Evolutionary conservation across 1,140 invertebrate genomes (phyloP).

Genomic region (Heliothis subflexa): DNA sequence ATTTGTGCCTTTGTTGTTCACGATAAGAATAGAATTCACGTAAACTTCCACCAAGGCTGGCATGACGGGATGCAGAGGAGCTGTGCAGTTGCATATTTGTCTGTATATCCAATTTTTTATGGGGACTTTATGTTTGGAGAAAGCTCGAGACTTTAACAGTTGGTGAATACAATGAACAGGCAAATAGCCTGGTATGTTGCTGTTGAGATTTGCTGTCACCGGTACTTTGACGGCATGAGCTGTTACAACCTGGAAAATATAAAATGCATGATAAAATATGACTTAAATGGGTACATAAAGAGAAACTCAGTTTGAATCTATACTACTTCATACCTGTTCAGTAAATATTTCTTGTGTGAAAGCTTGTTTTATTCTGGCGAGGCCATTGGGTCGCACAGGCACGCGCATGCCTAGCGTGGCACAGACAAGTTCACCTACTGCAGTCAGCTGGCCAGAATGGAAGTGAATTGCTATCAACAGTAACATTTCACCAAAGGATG

Average conservation of each 20-base stretch:
- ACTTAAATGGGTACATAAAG: background rate
- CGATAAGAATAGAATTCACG: conserved; percentile 96
- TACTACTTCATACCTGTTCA: conserved; percentile 90
- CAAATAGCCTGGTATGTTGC: conserved; percentile 95
- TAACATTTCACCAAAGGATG: conserved; percentile 98
- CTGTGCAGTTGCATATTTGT: conserved; percentile 94
- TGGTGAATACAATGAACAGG: conserved; percentile 99
- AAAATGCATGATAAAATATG: background rate
- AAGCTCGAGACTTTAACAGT: conserved; percentile 96
- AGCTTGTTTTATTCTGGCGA: conserved; percentile 96
- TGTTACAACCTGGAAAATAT: conserved; percentile 92
- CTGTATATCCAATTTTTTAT: conserved; percentile 98
- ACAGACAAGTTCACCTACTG: conserved; percentile 97
- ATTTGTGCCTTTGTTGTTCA: conserved; percentile 89
- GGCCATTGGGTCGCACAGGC: conserved; percentile 95
- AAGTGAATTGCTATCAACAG: conserved; percentile 98
- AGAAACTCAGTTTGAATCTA: background rate
- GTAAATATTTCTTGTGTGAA: conserved; percentile 99
- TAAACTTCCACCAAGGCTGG: conserved; percentile 98
- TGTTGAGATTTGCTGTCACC: conserved; percentile 96
- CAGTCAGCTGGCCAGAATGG: conserved; percentile 96
- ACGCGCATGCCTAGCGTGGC: conserved; percentile 98
- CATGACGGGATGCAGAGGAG: conserved; percentile 96
- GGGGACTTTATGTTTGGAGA: conserved; percentile 97
- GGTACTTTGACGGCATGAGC: conserved; percentile 98